Evolutionary conservation across 2,113 vertebrate species (phyloP).

Genomic region (Rhea pennata): DNA sequence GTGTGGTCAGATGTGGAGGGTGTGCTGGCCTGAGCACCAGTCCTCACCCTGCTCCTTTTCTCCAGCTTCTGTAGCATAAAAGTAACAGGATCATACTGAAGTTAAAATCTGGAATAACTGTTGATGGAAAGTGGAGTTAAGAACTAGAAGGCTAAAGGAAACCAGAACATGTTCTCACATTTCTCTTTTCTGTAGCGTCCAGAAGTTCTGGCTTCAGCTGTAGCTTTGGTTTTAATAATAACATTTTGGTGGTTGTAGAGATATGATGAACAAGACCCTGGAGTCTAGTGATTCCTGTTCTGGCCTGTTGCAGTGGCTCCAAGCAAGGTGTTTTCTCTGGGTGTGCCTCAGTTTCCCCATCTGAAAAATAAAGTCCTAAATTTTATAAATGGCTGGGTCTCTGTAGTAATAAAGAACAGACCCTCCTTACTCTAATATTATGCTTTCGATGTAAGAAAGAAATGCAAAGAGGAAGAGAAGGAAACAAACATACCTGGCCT

Average conservation of each 20-base stretch:
- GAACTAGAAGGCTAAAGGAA: not conserved
- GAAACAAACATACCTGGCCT: not conserved
- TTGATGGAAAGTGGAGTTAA: not conserved
- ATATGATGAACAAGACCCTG: too few relatives aligned
- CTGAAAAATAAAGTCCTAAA: not conserved
- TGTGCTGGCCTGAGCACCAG: not conserved
- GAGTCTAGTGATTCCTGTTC: not conserved
- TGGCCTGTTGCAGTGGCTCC: not conserved
- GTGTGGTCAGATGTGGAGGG: fast-evolving
- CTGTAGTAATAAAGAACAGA: not conserved
- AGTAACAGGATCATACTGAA: not conserved
- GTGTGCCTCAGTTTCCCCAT: not conserved
- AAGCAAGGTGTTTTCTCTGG: not conserved
- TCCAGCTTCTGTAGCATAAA: not conserved
- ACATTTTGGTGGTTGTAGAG: not conserved
- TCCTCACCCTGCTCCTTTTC: not conserved
- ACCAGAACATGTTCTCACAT: not conserved
- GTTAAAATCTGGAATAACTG: not conserved
- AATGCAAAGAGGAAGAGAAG: not conserved
- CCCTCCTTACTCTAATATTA: not conserved
- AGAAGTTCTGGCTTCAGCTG: not conserved
- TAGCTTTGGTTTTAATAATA: not conserved
- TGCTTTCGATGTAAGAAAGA: not conserved
- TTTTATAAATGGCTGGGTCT: not conserved
- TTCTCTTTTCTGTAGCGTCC: not conserved